These are phyloP conservation scores for Stramonita haemastoma DNA, from an alignment of 2,888 invertebrate species.

Conservation along the genomic window DNA sequence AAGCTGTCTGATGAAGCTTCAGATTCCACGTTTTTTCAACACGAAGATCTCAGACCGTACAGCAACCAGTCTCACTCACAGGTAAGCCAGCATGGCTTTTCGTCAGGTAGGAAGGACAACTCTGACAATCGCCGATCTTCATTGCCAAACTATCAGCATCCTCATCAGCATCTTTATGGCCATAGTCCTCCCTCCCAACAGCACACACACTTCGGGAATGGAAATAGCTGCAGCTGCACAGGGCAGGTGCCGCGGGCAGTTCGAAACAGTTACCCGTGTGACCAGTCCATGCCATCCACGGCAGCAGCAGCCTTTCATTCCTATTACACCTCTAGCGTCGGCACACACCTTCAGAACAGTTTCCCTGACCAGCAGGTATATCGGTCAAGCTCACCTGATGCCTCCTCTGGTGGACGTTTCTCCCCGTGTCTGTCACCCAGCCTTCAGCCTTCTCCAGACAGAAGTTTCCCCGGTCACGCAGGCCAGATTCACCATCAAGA, in stretches of 20 bases:
- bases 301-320: background rate
- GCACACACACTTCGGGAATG: background rate
- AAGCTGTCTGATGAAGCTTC: constrained; percentile 78
- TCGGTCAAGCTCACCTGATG: too few species aligned
- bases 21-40: constrained; percentile 55
- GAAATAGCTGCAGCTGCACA: background rate
- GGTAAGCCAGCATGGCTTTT: background rate
- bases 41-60: background rate
- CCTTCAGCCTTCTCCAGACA: too few species aligned
- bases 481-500: too few species aligned
- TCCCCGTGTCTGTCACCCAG: too few species aligned
- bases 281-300: background rate
- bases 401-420: too few species aligned
- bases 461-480: too few species aligned
- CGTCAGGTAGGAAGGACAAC: background rate
- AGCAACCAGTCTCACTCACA: background rate
- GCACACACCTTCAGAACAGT: background rate
- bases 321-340: background rate
- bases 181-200: background rate
- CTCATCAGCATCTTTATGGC: background rate
- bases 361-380: background rate
- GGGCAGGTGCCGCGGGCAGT: background rate
- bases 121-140: background rate
- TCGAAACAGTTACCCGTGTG: background rate
- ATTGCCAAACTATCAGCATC: background rate